Conservation (phyloP, 2,797 vertebrate genomes). For the Craterocephalus amniculus region DNA sequence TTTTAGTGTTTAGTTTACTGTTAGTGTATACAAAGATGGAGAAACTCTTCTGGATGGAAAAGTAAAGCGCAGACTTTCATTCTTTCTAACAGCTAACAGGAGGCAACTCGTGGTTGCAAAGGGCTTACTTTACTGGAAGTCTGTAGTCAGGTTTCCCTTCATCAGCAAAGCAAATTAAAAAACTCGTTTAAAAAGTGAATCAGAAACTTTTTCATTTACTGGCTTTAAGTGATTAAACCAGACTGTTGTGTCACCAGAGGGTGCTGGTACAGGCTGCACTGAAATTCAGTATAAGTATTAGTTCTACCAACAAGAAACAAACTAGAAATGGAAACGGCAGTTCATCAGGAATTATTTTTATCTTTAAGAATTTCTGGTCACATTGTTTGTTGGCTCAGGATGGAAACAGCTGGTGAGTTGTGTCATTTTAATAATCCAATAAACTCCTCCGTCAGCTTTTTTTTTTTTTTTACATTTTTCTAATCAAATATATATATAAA, state of each 20-base stretch:
- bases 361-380: background rate
- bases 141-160: background rate
- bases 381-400: background rate
- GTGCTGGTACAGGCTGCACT: background rate
- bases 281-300: background rate
- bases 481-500: too few species aligned
- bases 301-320: background rate
- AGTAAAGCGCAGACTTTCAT: too few species aligned
- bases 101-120: background rate
- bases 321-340: background rate
- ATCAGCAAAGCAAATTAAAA: background rate
- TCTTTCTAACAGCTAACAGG: background rate
- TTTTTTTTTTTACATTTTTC: background rate
- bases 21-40: too few species aligned
- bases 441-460: background rate
- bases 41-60: too few species aligned
- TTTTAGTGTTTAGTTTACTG: too few species aligned
- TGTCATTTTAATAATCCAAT: background rate
- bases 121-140: background rate
- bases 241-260: background rate
- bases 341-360: background rate
- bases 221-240: background rate
- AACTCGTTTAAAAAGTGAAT: background rate
- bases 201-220: background rate
- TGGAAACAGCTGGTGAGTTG: background rate